phyloP scores from a whole-genome alignment of 2,888 invertebrate species.

The Noctua janthe region DNA sequence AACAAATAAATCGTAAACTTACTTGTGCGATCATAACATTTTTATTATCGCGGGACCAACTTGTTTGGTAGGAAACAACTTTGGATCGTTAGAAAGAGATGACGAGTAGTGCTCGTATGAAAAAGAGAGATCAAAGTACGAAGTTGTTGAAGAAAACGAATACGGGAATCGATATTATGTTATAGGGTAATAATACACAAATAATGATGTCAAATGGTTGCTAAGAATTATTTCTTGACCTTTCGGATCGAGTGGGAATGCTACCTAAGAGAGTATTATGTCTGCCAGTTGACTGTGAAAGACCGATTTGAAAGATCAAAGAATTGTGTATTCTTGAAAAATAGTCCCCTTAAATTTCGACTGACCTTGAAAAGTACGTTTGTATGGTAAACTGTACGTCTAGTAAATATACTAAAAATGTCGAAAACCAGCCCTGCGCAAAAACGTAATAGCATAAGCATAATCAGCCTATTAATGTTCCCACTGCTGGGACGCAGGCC shows the following conservation, averaged over 20 bases:
- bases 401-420: neutral
- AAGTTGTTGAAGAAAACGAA: slow-evolving; percentile 40
- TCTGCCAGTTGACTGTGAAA: neutral
- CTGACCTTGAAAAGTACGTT: neutral
- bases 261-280: neutral
- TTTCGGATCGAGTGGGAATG: neutral
- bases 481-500: too few species aligned
- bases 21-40: slow-evolving; percentile 84
- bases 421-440: neutral
- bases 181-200: slow-evolving; percentile 43
- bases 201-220: slow-evolving; percentile 31
- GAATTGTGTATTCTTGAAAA: neutral
- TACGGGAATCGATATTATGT: slow-evolving; percentile 44
- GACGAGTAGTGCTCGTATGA: slow-evolving; percentile 21
- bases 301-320: neutral
- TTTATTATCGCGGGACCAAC: slow-evolving; percentile 81
- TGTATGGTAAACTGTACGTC: neutral
- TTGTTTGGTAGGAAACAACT: slow-evolving; percentile 71
- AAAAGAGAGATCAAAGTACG: slow-evolving; percentile 42
- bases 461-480: too few species aligned
- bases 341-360: neutral
- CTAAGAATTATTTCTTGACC: slow-evolving; percentile 16
- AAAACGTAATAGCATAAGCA: neutral
- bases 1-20: slow-evolving; percentile 87
- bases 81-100: slow-evolving; percentile 65